phyloP scores from a whole-genome alignment of 1,140 invertebrate species.

The Brachystomella parvula region DNA sequence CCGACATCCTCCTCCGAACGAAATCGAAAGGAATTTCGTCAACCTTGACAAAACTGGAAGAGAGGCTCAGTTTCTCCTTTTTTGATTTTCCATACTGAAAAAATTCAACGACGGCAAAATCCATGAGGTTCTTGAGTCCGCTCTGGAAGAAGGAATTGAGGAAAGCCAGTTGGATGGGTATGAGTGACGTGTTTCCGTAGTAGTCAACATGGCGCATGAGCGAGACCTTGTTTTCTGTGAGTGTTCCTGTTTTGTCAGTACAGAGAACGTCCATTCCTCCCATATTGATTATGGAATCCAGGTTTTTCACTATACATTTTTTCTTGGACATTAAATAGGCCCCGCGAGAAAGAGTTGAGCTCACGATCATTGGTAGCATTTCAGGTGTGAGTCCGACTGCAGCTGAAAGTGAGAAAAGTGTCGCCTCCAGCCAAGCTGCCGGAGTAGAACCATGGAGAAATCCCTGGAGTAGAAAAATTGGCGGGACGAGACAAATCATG shows the following conservation, averaged over 20 bases:
- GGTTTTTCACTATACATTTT: constrained; percentile 16
- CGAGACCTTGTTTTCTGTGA: constrained; percentile 17
- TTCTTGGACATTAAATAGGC: constrained; percentile 3
- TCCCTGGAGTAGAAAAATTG: not conserved
- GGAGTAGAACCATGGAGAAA: not conserved
- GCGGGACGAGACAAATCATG: constrained; percentile 7
- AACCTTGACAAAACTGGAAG: constrained; percentile 10
- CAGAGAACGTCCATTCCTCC: constrained; percentile 22
- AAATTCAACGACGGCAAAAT: constrained; percentile 16
- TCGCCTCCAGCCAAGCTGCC: not conserved
- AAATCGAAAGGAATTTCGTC: constrained; percentile 29
- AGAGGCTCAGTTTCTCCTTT: not conserved
- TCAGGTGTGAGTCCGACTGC: constrained; percentile 24
- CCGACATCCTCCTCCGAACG: constrained; percentile 16
- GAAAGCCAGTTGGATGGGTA: constrained; percentile 5
- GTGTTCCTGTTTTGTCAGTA: constrained; percentile 28
- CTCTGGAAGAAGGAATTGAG: constrained; percentile 24
- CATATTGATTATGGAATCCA: constrained; percentile 16
- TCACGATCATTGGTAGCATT: constrained; percentile 24
- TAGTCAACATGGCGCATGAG: constrained; percentile 2
- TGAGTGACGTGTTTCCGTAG: not conserved
- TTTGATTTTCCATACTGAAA: too few species aligned
- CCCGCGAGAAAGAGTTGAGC: constrained; percentile 13
- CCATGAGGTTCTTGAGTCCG: constrained; percentile 17
- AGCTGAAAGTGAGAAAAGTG: constrained; percentile 13